phyloP scores from a whole-genome alignment of 2,113 vertebrate genomes.

The Aphelocoma coerulescens region DNA sequence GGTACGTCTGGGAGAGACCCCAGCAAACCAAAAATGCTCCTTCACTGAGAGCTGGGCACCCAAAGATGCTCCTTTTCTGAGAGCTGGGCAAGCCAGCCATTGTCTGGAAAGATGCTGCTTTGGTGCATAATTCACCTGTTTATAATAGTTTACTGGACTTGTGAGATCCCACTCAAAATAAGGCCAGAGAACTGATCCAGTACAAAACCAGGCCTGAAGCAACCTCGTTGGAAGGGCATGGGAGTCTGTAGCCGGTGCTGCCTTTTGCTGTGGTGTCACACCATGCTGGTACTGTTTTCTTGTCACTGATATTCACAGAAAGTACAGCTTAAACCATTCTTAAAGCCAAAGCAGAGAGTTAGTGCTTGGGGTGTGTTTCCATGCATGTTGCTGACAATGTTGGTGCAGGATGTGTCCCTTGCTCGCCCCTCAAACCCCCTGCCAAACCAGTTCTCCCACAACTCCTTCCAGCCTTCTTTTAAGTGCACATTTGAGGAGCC shows the following conservation, averaged over 20 bases:
- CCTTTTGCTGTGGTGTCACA: background rate
- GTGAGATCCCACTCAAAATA: background rate
- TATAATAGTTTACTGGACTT: background rate
- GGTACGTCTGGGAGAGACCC: background rate
- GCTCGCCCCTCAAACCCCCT: background rate
- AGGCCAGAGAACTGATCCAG: background rate
- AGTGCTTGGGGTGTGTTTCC: background rate
- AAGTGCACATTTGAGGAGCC: background rate
- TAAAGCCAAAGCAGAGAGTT: background rate
- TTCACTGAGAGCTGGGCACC: background rate
- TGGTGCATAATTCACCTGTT: constrained; percentile 6
- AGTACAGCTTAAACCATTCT: background rate
- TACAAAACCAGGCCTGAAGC: background rate
- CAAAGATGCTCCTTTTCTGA: background rate
- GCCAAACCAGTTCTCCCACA: background rate
- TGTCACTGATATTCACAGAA: background rate
- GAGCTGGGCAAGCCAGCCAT: background rate
- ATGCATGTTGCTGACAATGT: too few relatives aligned
- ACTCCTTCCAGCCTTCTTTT: background rate
- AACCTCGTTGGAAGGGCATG: background rate
- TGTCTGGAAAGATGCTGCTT: background rate
- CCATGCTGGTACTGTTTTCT: background rate
- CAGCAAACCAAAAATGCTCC: background rate
- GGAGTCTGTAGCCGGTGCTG: background rate
- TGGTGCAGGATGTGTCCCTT: background rate